Evolutionary conservation across 1,140 invertebrate genomes (phyloP).

Genomic region (Drosophila pachea): DNA sequence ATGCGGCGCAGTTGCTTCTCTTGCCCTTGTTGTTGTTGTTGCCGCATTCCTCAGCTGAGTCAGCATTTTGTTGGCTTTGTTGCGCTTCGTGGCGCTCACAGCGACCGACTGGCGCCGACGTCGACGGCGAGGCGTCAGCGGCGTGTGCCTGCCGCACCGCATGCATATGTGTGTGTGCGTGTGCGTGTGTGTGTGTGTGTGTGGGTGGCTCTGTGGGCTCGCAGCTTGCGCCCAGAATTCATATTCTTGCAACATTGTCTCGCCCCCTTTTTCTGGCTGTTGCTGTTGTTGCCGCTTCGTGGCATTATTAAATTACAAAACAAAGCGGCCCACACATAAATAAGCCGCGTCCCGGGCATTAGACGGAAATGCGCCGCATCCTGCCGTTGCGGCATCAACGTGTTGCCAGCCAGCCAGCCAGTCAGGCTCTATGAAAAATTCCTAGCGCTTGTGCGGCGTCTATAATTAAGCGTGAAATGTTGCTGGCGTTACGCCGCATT

Average conservation of each 20-base stretch:
- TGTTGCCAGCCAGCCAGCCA: not conserved
- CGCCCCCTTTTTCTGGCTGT: constrained; percentile 57
- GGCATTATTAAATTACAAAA: constrained; percentile 73
- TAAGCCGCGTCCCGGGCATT: constrained; percentile 57
- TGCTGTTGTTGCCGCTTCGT: not conserved
- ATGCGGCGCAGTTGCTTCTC: constrained; percentile 31
- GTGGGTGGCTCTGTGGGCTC: constrained; percentile 35
- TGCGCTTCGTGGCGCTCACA: constrained; percentile 35
- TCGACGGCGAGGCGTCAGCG: constrained; percentile 66
- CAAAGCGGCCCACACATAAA: constrained; percentile 73
- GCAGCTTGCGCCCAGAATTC: constrained; percentile 31
- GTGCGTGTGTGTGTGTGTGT: constrained; percentile 24
- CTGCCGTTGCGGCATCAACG: constrained; percentile 22
- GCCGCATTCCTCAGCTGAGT: constrained; percentile 61
- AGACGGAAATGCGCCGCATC: constrained; percentile 62
- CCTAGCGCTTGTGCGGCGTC: constrained; percentile 69
- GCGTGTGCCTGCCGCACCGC: constrained; percentile 64
- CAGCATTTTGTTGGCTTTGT: constrained; percentile 53
- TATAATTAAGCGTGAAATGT: constrained; percentile 78
- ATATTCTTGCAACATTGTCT: constrained; percentile 56
- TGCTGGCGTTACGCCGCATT: constrained; percentile 77
- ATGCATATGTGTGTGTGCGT: too few species aligned
- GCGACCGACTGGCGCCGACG: constrained; percentile 59
- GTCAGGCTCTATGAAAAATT: constrained; percentile 63
- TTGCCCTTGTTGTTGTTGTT: constrained; percentile 17